Evolutionary conservation across 2,888 invertebrate species (phyloP).

Genomic region (Tridacna crocea): DNA sequence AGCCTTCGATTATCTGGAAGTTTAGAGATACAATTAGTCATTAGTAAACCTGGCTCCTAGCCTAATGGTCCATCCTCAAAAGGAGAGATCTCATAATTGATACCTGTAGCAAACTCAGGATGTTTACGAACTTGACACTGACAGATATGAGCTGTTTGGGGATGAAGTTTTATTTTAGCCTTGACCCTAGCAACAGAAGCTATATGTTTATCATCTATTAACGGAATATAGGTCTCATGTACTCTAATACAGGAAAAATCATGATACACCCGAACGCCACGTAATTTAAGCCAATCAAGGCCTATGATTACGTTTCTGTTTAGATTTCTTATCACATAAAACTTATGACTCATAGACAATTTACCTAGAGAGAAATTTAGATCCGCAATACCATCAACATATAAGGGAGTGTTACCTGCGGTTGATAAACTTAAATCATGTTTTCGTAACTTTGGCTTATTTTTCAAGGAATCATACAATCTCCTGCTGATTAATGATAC

Average conservation of each 20-base stretch:
- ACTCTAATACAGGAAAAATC: constrained; percentile 31
- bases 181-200: not conserved
- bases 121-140: not conserved
- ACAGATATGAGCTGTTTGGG: constrained; percentile 4
- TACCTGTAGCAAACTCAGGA: constrained; percentile 3
- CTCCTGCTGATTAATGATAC: constrained; percentile 32
- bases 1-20: not conserved
- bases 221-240: constrained; percentile 10
- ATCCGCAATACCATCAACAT: constrained; percentile 18
- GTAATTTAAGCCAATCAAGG: constrained; percentile 21
- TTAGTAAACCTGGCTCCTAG: not conserved
- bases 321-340: constrained; percentile 17
- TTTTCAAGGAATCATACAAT: constrained; percentile 8
- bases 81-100: not conserved
- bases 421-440: not conserved
- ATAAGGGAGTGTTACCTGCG: not conserved
- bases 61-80: not conserved
- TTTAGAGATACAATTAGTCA: constrained; percentile 1
- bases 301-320: constrained; percentile 44
- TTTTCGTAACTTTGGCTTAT: not conserved
- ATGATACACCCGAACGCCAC: constrained; percentile 40
- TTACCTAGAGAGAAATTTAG: constrained; percentile 22
- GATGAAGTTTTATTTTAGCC: not conserved
- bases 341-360: constrained; percentile 16
- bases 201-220: not conserved